Evolutionary conservation across 2,113 vertebrate genomes (phyloP).

Genomic region (Anhinga rufa): DNA sequence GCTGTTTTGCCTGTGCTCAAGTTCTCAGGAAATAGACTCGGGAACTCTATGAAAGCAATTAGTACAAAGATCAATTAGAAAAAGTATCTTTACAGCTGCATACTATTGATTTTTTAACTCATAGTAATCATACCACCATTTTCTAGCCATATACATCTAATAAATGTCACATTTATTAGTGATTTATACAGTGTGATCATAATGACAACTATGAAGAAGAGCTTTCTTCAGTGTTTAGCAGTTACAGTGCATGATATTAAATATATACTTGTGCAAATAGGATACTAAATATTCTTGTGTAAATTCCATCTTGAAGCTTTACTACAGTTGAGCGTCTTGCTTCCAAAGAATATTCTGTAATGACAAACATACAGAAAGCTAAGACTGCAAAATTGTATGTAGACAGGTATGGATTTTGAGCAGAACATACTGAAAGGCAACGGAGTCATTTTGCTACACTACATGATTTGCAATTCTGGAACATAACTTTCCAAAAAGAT

Average conservation of each 20-base stretch:
- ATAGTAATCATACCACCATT: background rate
- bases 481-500: background rate
- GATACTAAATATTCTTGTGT: background rate
- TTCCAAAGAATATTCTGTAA: background rate
- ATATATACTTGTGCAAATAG: background rate
- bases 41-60: background rate
- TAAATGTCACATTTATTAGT: background rate
- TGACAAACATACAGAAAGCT: background rate
- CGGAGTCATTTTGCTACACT: background rate
- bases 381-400: background rate
- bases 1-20: background rate
- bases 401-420: background rate
- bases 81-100: background rate
- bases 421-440: background rate
- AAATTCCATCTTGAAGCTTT: background rate
- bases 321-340: background rate
- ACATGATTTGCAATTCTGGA: background rate
- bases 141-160: background rate
- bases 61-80: background rate
- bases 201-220: background rate
- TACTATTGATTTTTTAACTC: background rate
- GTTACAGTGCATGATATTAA: background rate
- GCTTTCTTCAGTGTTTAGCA: background rate
- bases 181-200: background rate
- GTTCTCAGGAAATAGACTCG: background rate